Conservation (phyloP, 2,113 vertebrate species). For the Coreoperca whiteheadi region DNA sequence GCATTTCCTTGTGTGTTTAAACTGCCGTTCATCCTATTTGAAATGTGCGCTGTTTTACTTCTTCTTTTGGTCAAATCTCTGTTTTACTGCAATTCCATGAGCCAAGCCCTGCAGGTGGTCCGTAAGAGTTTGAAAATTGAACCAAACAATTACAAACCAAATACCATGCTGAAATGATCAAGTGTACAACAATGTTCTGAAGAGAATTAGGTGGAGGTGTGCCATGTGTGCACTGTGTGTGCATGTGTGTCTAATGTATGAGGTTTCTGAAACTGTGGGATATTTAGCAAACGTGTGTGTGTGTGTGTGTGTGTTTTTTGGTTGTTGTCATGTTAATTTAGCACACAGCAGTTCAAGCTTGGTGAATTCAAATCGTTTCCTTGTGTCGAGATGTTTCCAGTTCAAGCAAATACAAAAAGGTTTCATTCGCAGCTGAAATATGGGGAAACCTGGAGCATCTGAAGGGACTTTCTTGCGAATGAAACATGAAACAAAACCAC, state of each 20-base stretch:
- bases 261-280: slow-evolving; percentile 22
- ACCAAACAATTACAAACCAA: slow-evolving; percentile 55
- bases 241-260: slow-evolving; percentile 49
- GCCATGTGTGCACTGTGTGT: slow-evolving; percentile 41
- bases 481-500: not conserved
- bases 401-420: not conserved
- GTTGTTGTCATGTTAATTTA: not conserved
- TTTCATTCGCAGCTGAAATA: not conserved
- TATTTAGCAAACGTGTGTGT: slow-evolving; percentile 11
- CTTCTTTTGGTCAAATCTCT: slow-evolving; percentile 34
- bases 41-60: slow-evolving; percentile 9
- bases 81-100: slow-evolving; percentile 81
- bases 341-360: not conserved
- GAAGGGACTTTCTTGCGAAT: not conserved
- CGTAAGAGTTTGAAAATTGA: slow-evolving; percentile 66
- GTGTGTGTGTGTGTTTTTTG: not conserved
- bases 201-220: slow-evolving; percentile 32
- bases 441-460: slow-evolving; percentile 4
- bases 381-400: not conserved
- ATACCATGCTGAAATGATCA: slow-evolving; percentile 50
- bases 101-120: slow-evolving; percentile 85
- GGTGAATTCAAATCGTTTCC: not conserved
- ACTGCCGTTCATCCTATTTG: not conserved
- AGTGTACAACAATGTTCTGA: slow-evolving; percentile 53
- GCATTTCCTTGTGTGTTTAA: slow-evolving; percentile 23